Evolutionary conservation across 2,888 invertebrate species (phyloP), one percentile per base, ranked within the genome.

Genomic region (Blastobasis adustella): DNA sequence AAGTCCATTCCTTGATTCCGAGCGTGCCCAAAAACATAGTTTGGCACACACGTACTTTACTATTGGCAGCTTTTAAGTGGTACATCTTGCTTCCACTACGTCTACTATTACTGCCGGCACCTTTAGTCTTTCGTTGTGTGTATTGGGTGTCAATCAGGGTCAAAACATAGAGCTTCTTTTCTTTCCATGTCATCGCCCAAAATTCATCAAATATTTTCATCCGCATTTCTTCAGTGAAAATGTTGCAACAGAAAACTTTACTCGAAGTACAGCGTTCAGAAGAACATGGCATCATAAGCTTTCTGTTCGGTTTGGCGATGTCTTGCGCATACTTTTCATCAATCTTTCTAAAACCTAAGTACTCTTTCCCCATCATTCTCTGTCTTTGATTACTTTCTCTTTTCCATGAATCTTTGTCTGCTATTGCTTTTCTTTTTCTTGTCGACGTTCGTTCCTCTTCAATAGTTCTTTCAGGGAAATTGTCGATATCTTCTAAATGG

Each of bases 191-290:
- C 49, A 49, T 51, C 40, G 47, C 50, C 56, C 53, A 56, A 53
- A 53, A 55, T 46, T 55, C 49, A 38, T 55, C 49, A 53, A 56
- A 56, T 47, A 52, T 51, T 49, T 53, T 51, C 46, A 37, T 48
- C 39, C 56, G 53, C 49, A 56, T 47, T 49, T 51, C 46, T 44
- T 53, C 53, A 37, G 53, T 55, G 45, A 55, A 55, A 45, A 37
- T 53, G 9, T 52, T 48, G 45, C 55, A 55, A 46, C 6, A 44
- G 44, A 55, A 49, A 53, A 49, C 55, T 53, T 53, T 55, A 51
- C 50, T 46, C 6, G 23, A 38, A n/a, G 47, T 51, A 49, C 53
- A 55, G 51, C 47, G 49, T 51, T 53, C 45, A 50, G 55, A 55
- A 39, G 51, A 40, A 53, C 55, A 53, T 49, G 51, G 42, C 48